Evolutionary conservation across 2,113 vertebrate genomes (phyloP).

Genomic region (Hylia prasina): DNA sequence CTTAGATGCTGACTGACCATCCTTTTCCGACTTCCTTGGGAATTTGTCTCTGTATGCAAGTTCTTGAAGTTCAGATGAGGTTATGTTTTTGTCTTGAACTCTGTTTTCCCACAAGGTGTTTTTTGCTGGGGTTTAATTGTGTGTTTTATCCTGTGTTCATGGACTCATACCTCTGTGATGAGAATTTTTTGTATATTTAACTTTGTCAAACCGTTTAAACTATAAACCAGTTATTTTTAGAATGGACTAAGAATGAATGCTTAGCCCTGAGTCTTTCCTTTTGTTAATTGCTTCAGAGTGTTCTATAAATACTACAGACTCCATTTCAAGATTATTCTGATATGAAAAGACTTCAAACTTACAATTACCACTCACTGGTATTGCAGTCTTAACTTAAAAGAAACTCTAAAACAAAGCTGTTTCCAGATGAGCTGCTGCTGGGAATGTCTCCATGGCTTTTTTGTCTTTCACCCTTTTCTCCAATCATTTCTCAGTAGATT

Average conservation of each 20-base stretch:
- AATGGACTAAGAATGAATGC: background rate
- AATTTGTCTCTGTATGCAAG: constrained; percentile 18
- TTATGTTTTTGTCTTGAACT: constrained; percentile 32
- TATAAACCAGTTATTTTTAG: constrained; percentile 19
- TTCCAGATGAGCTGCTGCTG: background rate
- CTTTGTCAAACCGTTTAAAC: background rate
- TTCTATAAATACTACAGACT: background rate
- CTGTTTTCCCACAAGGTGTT: constrained; percentile 15
- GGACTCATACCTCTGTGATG: background rate
- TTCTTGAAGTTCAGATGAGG: constrained; percentile 48
- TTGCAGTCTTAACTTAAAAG: background rate
- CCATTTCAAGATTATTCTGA: background rate
- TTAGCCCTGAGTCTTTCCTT: background rate
- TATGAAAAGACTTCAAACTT: background rate
- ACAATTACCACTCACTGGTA: background rate
- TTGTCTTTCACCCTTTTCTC: background rate
- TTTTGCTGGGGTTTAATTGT: background rate
- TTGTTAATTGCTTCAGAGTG: background rate
- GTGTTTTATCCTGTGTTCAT: background rate
- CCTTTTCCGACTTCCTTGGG: constrained; percentile 19
- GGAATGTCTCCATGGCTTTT: background rate
- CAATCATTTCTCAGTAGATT: background rate
- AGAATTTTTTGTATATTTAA: constrained; percentile 12
- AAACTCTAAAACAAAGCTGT: background rate
- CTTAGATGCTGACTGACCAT: background rate